Conservation (phyloP, 2,113 vertebrate genomes). For the Hiodon alosoides region DNA sequence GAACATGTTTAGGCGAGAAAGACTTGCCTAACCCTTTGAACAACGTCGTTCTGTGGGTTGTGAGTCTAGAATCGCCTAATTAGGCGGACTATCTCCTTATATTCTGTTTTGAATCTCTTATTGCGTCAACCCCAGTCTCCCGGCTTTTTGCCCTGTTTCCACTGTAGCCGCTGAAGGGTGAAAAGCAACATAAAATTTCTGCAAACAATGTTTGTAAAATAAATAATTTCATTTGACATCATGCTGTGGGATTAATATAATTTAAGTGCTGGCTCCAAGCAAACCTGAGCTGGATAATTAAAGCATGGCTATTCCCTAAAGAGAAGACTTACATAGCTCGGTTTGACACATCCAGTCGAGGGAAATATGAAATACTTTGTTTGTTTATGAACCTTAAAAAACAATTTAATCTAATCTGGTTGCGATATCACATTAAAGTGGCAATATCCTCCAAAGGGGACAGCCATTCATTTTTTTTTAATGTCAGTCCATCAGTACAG, state of each 20-base stretch:
- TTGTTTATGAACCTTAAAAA: background rate
- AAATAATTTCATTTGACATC: constrained; percentile 3
- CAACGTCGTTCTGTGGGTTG: background rate
- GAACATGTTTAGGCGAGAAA: background rate
- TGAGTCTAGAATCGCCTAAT: background rate
- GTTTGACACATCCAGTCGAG: background rate
- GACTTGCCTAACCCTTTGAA: background rate
- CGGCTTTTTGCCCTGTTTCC: background rate
- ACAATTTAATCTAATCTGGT: background rate
- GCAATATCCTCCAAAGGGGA: background rate
- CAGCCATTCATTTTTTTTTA: too few relatives aligned
- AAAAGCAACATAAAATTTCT: background rate
- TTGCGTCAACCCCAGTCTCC: constrained; percentile 6
- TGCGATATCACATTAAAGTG: background rate
- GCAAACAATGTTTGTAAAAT: constrained; percentile 1
- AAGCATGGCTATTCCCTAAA: background rate
- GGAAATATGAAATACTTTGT: background rate
- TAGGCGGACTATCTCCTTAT: background rate
- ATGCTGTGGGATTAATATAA: constrained; percentile 12
- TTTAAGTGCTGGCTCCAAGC: background rate
- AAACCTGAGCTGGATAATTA: constrained; percentile 6
- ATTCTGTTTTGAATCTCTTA: background rate
- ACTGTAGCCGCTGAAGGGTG: background rate
- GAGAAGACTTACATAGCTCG: background rate
- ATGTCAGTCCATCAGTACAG: background rate